These are phyloP conservation scores for Papilio helenus DNA, from an alignment of 1,140 invertebrate genomes.

Conservation along the genomic window DNA sequence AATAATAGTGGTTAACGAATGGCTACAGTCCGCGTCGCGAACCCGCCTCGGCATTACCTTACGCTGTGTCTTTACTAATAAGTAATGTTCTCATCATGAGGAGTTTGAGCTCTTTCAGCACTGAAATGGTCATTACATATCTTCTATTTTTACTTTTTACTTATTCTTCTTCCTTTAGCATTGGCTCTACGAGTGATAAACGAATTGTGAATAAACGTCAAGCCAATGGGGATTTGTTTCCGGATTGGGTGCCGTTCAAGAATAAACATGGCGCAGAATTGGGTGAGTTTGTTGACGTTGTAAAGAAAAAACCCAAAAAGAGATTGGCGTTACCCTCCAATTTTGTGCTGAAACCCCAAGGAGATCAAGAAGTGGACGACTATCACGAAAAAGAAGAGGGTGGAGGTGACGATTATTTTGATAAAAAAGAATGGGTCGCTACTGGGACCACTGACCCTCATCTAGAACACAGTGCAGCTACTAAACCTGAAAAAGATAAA, in stretches of 20 bases:
- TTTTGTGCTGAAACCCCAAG: slow-evolving; percentile 63
- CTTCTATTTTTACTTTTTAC: slow-evolving; percentile 51
- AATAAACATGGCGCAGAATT: slow-evolving; percentile 73
- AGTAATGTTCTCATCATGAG: slow-evolving; percentile 51
- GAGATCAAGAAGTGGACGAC: slow-evolving; percentile 62
- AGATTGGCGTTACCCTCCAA: slow-evolving; percentile 69
- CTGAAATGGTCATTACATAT: slow-evolving; percentile 38
- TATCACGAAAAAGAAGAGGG: slow-evolving; percentile 64
- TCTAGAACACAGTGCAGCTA: slow-evolving; percentile 38
- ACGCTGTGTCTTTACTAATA: slow-evolving; percentile 43
- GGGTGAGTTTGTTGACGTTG: slow-evolving; percentile 65
- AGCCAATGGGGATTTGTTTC: slow-evolving; percentile 61
- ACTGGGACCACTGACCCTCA: slow-evolving; percentile 46
- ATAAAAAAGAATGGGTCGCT: slow-evolving; percentile 75
- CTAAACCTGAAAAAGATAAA: slow-evolving; percentile 45
- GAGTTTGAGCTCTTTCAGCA: slow-evolving; percentile 7
- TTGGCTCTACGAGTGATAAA: slow-evolving; percentile 61
- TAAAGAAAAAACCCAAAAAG: slow-evolving; percentile 68
- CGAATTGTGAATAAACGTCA: slow-evolving; percentile 64
- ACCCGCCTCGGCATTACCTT: slow-evolving; percentile 46
- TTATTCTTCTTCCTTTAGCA: slow-evolving; percentile 51
- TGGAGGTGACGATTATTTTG: slow-evolving; percentile 69
- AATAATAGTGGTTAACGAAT: slow-evolving; percentile 72
- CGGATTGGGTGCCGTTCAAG: slow-evolving; percentile 76
- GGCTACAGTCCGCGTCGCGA: slow-evolving; percentile 66